Percentiles rank a stretch among this genome's conserved stretches.
Conservation (phyloP, 2,888 invertebrate genomes). For the Panzeria rudis region DNA sequence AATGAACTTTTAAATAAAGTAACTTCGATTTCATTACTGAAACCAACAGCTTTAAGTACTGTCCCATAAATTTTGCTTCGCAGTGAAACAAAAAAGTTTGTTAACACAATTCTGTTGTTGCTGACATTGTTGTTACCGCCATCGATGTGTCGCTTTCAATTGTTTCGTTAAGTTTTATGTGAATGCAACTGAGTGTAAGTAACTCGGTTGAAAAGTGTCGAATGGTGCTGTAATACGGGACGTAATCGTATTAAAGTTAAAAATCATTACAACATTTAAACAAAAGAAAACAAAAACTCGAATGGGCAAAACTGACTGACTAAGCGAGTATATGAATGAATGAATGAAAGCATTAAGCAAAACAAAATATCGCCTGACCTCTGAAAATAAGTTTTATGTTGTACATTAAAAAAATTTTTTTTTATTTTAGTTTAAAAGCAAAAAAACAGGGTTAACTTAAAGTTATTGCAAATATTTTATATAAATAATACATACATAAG, state of each 20-base stretch:
- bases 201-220: conserved; percentile 51
- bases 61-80: neutral
- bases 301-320: neutral
- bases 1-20: no score
- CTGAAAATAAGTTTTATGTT: conserved; percentile 61
- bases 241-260: conserved; percentile 57
- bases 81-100: neutral
- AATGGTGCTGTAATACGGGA: conserved; percentile 51
- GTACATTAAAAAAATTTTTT: conserved; percentile 5
- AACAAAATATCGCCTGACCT: conserved; percentile 64
- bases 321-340: conserved; percentile 1
- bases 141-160: conserved; percentile 6
- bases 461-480: conserved; percentile 14
- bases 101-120: conserved; percentile 2
- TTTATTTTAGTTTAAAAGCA: neutral
- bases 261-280: conserved; percentile 53
- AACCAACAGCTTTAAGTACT: no score
- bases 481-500: no score
- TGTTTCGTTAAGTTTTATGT: conserved; percentile 37
- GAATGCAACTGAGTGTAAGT: conserved; percentile 33
- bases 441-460: conserved; percentile 22
- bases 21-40: no score
- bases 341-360: conserved; percentile 16
- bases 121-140: conserved; percentile 9
- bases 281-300: neutral